Base-by-base conservation (phyloP, 2,113 vertebrate species). In the Tenrec ecaudatus region DNA sequence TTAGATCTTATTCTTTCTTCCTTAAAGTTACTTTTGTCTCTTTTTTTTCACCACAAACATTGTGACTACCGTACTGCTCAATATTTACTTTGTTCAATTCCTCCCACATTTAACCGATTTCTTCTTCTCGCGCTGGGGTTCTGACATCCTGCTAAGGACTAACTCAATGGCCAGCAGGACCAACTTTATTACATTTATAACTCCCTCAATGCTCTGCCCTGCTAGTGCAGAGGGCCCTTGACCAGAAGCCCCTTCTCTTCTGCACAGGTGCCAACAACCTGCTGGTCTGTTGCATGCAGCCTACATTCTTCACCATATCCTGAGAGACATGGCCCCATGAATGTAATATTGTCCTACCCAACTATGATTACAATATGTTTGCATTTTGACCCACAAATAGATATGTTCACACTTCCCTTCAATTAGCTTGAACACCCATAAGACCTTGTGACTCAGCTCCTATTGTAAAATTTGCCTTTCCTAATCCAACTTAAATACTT, bases 361-460 rank as follows among this genome's bases (percentile, higher is more conserved):
- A 2, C 38, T 19, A 1, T 25, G 16, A 9, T 19, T 84, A 6
- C 14, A 23, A 1, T 27, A 4, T 4, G 1, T 22, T 38, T 17
- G 0, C 4, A 19, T 58, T 58, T 3, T 68, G 27, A 8, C 11
- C 19, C 4, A 78, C 15, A 75, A 0, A 40, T 2, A 3, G 12
- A 80, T 2, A n/a, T 12, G 3, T 25, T 4, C 6, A 71, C 29
- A 53, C 47, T 86, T 10, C 19, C 68, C 14, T 12, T 43, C 0
- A 0, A 16, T 47, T 66, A 16, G 1, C 27, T 40, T 11, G 20
- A 81, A 29, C 1, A 79, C 19, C 3, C 57, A 68, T 8, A 6
- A 2, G 73, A 15, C 8, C 36, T 5, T 60, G 4, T 4, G 19
- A 25, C 71, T 62, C 64, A 5, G 3, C 20, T 71, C 12, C 27